Conservation (phyloP, 2,888 invertebrate species). For the Ametastegia equiseti region DNA sequence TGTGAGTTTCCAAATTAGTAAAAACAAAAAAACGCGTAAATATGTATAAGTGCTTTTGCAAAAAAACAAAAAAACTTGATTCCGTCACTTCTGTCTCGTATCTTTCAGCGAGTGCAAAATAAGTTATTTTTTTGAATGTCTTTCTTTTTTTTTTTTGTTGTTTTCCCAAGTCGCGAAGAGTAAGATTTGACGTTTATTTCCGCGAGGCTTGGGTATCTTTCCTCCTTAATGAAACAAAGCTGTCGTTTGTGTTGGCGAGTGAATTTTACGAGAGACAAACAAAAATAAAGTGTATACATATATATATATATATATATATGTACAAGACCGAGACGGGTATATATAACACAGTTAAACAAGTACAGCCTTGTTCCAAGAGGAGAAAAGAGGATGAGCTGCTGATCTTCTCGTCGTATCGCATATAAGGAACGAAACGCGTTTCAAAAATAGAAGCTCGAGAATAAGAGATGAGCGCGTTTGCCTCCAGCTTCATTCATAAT, state of each 20-base stretch:
- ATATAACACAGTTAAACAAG: constrained; percentile 4
- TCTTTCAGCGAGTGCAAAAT: too few species aligned
- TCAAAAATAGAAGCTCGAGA: constrained; percentile 26
- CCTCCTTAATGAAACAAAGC: not conserved
- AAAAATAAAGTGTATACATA: not conserved
- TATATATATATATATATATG: not conserved
- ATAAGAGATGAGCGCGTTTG: constrained; percentile 11
- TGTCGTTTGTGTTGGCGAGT: not conserved
- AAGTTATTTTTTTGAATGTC: too few species aligned
- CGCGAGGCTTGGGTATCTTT: not conserved
- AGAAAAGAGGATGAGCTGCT: not conserved
- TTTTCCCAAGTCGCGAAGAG: too few species aligned
- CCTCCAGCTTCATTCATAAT: constrained; percentile 44
- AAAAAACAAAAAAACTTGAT: too few species aligned
- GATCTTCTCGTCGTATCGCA: too few species aligned
- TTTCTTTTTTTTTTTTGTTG: too few species aligned
- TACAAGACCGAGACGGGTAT: not conserved
- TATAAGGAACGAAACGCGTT: not conserved
- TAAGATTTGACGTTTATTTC: too few species aligned
- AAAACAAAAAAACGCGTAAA: too few species aligned
- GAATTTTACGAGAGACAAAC: not conserved
- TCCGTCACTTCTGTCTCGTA: too few species aligned
- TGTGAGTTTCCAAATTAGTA: too few species aligned
- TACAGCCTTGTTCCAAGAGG: not conserved
- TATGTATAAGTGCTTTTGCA: too few species aligned